phyloP scores from a whole-genome alignment of 2,113 vertebrate genomes.

The Atherinomorus stipes region DNA sequence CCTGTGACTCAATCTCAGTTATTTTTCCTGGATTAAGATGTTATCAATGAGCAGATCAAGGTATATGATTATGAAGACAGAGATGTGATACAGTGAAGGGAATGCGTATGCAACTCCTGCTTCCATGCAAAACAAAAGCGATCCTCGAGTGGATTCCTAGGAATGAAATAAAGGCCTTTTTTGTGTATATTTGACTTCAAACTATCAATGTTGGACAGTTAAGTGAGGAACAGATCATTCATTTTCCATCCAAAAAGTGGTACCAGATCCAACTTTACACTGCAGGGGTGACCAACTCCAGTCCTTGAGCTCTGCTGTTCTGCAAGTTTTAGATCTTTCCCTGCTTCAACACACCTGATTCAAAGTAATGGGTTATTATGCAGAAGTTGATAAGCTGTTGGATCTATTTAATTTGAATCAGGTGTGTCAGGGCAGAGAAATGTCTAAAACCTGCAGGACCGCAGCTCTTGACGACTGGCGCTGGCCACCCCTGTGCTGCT shows the following conservation, averaged over 20 bases:
- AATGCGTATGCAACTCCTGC: background rate
- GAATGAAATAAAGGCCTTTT: background rate
- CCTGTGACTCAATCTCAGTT: conserved; percentile 21
- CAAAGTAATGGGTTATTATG: too few species aligned
- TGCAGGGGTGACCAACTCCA: too few species aligned
- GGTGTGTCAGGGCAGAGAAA: too few species aligned
- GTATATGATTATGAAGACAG: conserved; percentile 12
- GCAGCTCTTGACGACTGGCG: too few species aligned
- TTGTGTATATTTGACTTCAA: background rate
- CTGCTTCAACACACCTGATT: too few species aligned
- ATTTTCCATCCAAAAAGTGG: background rate
- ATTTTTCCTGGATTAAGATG: conserved; percentile 12
- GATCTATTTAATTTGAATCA: too few species aligned
- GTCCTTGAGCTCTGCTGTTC: too few species aligned
- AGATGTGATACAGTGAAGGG: background rate
- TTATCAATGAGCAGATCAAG: background rate
- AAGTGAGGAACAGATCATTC: background rate
- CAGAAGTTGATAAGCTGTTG: too few species aligned
- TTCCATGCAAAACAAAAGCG: background rate
- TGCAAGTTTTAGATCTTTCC: too few species aligned
- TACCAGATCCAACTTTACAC: background rate
- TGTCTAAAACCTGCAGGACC: too few species aligned
- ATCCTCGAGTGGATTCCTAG: background rate
- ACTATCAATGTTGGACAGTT: background rate
- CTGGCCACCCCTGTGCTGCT: too few species aligned